Evolutionary conservation across 2,797 vertebrate species (phyloP).

Genomic region (Neomorphus geoffroyi): DNA sequence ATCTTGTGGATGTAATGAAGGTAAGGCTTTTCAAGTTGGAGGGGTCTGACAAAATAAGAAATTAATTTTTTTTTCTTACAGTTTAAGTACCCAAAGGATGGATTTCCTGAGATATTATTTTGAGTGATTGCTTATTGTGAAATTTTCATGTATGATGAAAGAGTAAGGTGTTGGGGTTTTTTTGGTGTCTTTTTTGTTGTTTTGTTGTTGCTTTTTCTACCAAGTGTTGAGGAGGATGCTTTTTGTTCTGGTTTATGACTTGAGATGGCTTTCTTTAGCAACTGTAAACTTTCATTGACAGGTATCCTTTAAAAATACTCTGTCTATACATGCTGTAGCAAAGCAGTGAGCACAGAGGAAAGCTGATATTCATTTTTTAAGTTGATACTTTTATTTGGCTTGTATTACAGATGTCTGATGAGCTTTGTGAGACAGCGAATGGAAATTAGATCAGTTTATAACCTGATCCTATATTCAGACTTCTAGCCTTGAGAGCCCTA

Average conservation of each 20-base stretch:
- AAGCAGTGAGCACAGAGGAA: neutral
- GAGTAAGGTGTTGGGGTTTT: neutral
- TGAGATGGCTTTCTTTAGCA: neutral
- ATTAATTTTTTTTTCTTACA: neutral
- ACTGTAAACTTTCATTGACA: neutral
- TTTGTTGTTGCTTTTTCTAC: neutral
- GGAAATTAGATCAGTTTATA: neutral
- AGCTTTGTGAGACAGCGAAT: neutral
- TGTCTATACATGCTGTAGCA: neutral
- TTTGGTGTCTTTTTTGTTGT: neutral
- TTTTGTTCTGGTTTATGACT: neutral
- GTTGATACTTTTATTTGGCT: neutral
- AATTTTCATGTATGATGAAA: neutral
- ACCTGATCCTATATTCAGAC: neutral
- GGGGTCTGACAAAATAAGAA: neutral
- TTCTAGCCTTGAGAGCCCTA: neutral
- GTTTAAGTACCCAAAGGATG: neutral
- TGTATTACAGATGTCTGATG: neutral
- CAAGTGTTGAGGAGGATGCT: neutral
- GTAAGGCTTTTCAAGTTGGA: neutral
- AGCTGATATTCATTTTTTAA: neutral
- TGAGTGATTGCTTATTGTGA: neutral
- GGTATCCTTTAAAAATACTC: neutral
- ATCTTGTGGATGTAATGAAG: neutral
- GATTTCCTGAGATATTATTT: neutral